Conservation (phyloP, 2,113 vertebrate genomes). For the Rhegmatorhina hoffmannsi region DNA sequence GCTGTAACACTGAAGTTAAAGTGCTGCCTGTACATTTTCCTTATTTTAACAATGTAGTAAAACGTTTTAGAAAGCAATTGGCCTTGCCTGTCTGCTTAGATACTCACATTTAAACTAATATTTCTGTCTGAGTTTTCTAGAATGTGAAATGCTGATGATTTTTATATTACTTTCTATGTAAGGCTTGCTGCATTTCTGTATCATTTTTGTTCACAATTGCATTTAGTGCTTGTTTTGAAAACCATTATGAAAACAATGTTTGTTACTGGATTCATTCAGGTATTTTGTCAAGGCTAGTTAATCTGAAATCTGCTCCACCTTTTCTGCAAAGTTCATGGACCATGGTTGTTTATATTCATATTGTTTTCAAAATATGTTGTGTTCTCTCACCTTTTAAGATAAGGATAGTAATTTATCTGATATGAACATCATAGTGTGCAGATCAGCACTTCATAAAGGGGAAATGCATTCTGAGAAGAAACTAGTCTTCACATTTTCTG, state of each 20-base stretch:
- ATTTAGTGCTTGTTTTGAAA: constrained; percentile 34
- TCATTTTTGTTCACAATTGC: neutral
- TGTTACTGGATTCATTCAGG: neutral
- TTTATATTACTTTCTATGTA: constrained; percentile 1
- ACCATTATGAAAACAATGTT: neutral
- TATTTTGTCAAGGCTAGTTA: neutral
- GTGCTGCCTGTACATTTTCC: neutral
- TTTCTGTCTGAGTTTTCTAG: constrained; percentile 8
- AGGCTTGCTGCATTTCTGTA: constrained; percentile 3
- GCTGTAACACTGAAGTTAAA: neutral
- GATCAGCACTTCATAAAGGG: neutral
- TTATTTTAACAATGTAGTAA: constrained; percentile 34
- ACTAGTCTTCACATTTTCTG: neutral
- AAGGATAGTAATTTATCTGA: neutral
- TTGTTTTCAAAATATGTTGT: neutral
- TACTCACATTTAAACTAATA: constrained; percentile 8
- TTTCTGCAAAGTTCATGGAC: neutral
- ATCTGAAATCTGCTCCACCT: neutral
- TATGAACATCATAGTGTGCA: neutral
- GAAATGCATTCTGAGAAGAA: neutral
- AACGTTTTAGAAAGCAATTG: constrained; percentile 10
- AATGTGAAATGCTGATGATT: neutral
- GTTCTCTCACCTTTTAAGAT: neutral
- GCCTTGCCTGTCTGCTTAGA: constrained; percentile 1
- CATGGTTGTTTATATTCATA: neutral